Conservation (phyloP, 1,140 invertebrate species). For the Macrobrachium rosenbergii region DNA sequence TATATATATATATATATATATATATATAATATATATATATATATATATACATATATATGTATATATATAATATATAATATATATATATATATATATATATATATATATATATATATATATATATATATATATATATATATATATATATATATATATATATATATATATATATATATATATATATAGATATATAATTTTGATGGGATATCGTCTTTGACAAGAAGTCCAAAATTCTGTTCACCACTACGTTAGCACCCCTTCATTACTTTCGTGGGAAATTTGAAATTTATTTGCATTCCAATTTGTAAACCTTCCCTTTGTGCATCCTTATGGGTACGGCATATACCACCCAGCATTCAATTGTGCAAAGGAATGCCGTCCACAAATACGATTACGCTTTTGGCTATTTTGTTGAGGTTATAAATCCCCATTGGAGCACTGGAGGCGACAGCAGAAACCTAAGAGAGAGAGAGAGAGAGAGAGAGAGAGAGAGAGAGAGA, state of each 20-base stretch:
- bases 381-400: not conserved
- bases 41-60: not conserved
- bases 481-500: no score
- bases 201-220: not conserved
- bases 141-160: conserved; percentile 27
- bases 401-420: not conserved
- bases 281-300: conserved; percentile 23
- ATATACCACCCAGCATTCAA: no score
- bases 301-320: not conserved
- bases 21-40: no score
- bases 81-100: conserved; percentile 27
- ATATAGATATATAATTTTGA: not conserved
- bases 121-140: conserved; percentile 27
- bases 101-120: conserved; percentile 1
- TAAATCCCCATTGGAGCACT: no score
- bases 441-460: no score
- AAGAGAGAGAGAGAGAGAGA: no score
- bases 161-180: conserved; percentile 27
- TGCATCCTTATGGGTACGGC: no score
- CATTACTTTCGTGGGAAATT: not conserved
- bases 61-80: conserved; percentile 16
- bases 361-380: no score
- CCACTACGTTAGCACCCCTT: not conserved
- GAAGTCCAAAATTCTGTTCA: no score
- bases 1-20: no score